phyloP scores from a whole-genome alignment of 2,888 invertebrate genomes.

The Calephelis perditalis region DNA sequence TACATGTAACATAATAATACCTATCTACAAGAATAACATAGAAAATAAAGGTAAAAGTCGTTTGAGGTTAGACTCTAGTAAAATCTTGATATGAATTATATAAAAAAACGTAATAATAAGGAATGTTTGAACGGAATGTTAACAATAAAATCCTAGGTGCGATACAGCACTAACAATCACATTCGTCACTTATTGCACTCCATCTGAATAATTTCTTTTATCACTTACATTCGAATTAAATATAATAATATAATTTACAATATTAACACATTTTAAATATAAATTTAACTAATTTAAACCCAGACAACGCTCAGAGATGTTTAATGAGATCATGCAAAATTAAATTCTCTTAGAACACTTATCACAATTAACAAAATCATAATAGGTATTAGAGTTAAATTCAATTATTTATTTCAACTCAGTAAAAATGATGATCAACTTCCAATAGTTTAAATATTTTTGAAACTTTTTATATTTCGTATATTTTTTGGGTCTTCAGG shows the following conservation, averaged over 20 bases:
- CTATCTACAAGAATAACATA: conserved; percentile 55
- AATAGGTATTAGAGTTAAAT: neutral
- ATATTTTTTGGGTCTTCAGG: too few species aligned
- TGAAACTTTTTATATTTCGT: too few species aligned
- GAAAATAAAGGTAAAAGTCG: conserved; percentile 36
- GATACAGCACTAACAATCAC: conserved; percentile 67
- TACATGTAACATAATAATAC: conserved; percentile 55
- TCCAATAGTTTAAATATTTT: too few species aligned
- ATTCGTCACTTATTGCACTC: conserved; percentile 75
- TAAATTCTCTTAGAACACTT: conserved; percentile 11
- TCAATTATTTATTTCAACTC: too few species aligned
- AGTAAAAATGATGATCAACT: too few species aligned
- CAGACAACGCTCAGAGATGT: conserved; percentile 14
- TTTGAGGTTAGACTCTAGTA: conserved; percentile 33
- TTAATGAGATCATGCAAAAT: conserved; percentile 14
- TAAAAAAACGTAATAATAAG: conserved; percentile 43
- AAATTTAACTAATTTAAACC: conserved; percentile 65
- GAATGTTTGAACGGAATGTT: conserved; percentile 64
- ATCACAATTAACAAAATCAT: conserved; percentile 6
- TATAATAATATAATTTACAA: conserved; percentile 64
- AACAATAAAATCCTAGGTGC: conserved; percentile 27
- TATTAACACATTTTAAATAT: conserved; percentile 74
- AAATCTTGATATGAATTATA: conserved; percentile 37
- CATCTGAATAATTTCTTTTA: conserved; percentile 68
- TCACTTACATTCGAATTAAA: conserved; percentile 61